These are phyloP conservation scores for Halictus rubicundus DNA, from an alignment of 1,140 invertebrate genomes.

Conservation along the genomic window DNA sequence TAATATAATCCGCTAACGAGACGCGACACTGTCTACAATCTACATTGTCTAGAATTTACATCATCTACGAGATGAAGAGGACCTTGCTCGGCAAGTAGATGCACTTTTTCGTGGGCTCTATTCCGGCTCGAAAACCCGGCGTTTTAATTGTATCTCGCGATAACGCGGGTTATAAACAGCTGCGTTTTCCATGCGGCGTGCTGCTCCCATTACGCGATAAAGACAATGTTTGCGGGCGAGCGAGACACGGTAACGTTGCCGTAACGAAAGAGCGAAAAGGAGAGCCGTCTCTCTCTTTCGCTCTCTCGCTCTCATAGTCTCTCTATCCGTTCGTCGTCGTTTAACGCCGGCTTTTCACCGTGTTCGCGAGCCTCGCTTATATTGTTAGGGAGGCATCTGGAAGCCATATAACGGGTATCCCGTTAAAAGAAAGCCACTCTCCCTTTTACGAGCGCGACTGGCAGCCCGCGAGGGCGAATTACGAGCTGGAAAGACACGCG, in stretches of 20 bases:
- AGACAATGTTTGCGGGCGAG: not conserved
- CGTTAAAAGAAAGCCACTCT: slow-evolving; percentile 34
- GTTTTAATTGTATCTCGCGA: slow-evolving; percentile 13
- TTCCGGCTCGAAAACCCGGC: no score
- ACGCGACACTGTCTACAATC: no score
- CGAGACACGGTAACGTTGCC: not conserved
- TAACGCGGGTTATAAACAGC: not conserved
- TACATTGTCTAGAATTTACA: no score
- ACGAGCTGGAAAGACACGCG: slow-evolving; percentile 1
- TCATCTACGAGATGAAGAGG: no score
- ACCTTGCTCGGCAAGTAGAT: no score
- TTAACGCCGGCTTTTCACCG: not conserved
- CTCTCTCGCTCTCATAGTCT: no score
- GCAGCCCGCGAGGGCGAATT: slow-evolving; percentile 20
- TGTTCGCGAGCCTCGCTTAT: not conserved
- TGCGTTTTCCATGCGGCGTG: not conserved
- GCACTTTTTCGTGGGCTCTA: no score
- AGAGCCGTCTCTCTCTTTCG: no score
- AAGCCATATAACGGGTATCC: slow-evolving; percentile 30
- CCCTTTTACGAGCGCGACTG: slow-evolving; percentile 31
- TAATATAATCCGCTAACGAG: no score
- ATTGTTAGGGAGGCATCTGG: slow-evolving; percentile 31
- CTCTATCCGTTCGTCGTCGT: not conserved
- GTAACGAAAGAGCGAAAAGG: no score
- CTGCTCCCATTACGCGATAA: slow-evolving; percentile 5